Base-by-base conservation (phyloP, 2,888 invertebrate genomes). In the Parnassius mnemosyne region DNA sequence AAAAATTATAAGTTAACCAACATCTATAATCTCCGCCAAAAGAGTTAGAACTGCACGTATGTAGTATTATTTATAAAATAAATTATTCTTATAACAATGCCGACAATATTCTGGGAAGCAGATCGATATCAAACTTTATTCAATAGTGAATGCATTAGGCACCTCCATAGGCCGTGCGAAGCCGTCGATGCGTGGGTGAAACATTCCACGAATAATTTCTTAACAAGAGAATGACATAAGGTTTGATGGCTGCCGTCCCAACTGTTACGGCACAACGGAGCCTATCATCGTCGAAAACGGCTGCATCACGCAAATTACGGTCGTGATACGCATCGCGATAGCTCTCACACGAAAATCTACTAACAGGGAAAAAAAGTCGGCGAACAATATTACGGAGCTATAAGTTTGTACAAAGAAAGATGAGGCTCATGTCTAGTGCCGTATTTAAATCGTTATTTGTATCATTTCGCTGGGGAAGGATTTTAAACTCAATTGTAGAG, bases 221-320 rank as follows among this genome's bases (percentile, higher is more conserved):
- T 82, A 82, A 80, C 79, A 74, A 79, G 82, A 78, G 76, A 76
- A 77, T 81, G 84, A 85, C 80, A 74, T 68, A 72, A 67, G 72
- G 76, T 78, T 76, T 83, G 83, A 81, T 75, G 77, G 76, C 74
- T 68, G 69, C 68, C 65, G 68, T 65, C 60, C 60, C 60, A 49
- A 63, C 64, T 65, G 64, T 66, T 64, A 65, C 64, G 64, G 66
- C 64, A 70, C 70, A 64, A 70, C 66, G 64, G 65, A 74, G 74
- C 84, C 86, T 85, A 85, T 87, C 87, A 87, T 80, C 83, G 71
- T 79, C 68, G 60, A 77, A 83, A 87, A 84, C 76, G 75, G 83
- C 82, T 81, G 82, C 79, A 87, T 88, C 89, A 88, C 82, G 87
- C 85, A 87, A 88, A 87, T 87, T 85, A 84, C 75, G 67, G 69